These are phyloP conservation scores for Montipora sp. DNA, from an alignment of 64 coral and sea anemone species.

Conservation along the genomic window DNA sequence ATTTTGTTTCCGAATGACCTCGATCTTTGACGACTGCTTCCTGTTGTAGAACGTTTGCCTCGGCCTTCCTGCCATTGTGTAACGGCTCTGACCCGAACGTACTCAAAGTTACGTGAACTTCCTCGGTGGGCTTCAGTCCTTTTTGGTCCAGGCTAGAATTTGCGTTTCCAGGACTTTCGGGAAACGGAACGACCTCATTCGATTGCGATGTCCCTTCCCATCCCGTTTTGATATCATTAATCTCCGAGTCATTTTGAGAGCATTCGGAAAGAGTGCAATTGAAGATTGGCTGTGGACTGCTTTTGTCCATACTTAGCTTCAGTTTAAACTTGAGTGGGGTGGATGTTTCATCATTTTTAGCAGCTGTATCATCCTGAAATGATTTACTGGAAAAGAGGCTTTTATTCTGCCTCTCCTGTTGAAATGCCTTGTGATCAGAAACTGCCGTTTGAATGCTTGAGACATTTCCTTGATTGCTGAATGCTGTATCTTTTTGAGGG, in stretches of 20 bases:
- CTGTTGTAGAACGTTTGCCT: background rate
- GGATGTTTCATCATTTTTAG: background rate
- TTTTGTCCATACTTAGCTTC: slow-evolving; percentile 22
- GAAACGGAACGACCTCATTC: background rate
- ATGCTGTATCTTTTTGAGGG: background rate
- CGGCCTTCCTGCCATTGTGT: too few species aligned
- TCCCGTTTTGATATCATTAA: background rate
- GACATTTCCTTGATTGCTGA: background rate
- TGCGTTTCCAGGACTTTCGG: background rate
- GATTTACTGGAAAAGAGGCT: background rate
- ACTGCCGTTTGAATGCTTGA: background rate
- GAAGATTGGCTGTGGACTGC: background rate
- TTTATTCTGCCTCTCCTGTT: background rate
- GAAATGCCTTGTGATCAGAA: background rate
- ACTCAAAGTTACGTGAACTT: background rate
- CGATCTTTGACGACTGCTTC: background rate
- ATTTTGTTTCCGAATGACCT: too few species aligned
- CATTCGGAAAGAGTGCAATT: slow-evolving; percentile 34
- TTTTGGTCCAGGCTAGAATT: background rate
- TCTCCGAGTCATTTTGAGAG: background rate
- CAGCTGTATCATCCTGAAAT: background rate
- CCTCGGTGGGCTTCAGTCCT: background rate
- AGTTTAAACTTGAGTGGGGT: slow-evolving; percentile 29
- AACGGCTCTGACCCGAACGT: background rate
- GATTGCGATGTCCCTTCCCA: background rate